A percentile compares a stretch with the other conserved stretches of the same genome.
phyloP scores from a whole-genome alignment of 2,797 vertebrate genomes.

The Leucoraja ocellata region DNA sequence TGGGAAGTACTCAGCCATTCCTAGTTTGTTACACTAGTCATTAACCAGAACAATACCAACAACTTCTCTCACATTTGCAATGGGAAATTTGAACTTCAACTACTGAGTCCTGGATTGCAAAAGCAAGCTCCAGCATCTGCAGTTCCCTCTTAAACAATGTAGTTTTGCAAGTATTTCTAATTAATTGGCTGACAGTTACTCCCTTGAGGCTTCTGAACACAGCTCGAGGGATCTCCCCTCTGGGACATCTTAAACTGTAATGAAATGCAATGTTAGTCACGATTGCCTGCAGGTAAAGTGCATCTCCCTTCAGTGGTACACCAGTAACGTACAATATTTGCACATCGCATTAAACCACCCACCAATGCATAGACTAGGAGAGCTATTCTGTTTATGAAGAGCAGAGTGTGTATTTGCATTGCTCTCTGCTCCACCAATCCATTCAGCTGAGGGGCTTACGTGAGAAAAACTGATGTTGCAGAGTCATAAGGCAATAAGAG shows the following conservation, averaged over 20 bases:
- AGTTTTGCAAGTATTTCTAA: not conserved
- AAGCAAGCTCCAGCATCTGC: no score
- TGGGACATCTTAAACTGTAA: not conserved
- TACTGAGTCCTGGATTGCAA: not conserved
- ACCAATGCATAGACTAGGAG: not conserved
- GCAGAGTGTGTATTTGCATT: not conserved
- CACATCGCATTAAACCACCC: not conserved
- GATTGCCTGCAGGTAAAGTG: not conserved
- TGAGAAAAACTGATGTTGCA: no score
- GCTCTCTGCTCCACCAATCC: not conserved
- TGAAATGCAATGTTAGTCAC: not conserved
- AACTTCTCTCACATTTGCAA: not conserved
- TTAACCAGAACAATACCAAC: not conserved
- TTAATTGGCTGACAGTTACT: not conserved
- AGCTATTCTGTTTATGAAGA: not conserved
- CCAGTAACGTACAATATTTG: not conserved
- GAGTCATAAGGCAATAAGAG: no score
- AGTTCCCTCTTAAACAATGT: no score
- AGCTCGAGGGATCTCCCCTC: not conserved
- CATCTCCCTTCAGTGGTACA: not conserved
- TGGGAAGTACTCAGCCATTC: not conserved
- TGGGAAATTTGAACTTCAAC: not conserved
- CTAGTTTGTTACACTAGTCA: not conserved
- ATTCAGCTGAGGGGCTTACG: not conserved
- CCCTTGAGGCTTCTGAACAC: not conserved